Evolutionary conservation across 2,113 vertebrate genomes (phyloP), one percentile per base, ranked within the genome.

Genomic region (Dolichotis patagonum): DNA sequence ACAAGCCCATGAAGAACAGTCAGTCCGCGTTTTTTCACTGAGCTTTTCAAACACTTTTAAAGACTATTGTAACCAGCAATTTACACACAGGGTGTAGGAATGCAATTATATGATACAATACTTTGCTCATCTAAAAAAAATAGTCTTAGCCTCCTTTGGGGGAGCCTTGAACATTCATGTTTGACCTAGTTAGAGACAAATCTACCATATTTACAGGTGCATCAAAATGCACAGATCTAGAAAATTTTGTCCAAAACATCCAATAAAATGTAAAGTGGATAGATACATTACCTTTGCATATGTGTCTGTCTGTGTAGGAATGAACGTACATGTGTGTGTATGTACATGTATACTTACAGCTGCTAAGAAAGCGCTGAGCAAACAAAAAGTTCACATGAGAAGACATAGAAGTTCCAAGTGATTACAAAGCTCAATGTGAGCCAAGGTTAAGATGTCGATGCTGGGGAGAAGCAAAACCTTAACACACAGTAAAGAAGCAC

Each of bases 121-220:
- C 49, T 92, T 91, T 95, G 54, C 20, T 91, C n/a, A 32, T 93
- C 58, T 92, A 24, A 46, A 96, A 89, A 26, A 93, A 82, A 20
- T 3, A 75, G 10, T 11, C 41, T 73, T 85, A 60, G 19, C 19
- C 5, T 85, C 91, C 2, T 85, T 60, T 95, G 86, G 80, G 90
- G 41, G 80, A 95, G 35, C 43, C 11, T 38, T 60, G 3, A 85
- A 32, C 35, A 77, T 90, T 95, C 75, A 85, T 85, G 91, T 56
- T 5, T 71, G 43, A 88, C 22, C 69, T 85, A n/a, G 16, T 71
- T 86, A 86, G 52, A 88, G 86, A 32, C 17, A 96, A 91, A 91
- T 43, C 80, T 80, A 78, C n/a, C 35, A 87, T 77, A 75, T 81
- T 91, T 63, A 89, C 11, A 87, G 58, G 19, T 85, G 22, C 77